Evolutionary conservation across 2,888 invertebrate genomes (phyloP).

Genomic region (Abrostola triplasia): DNA sequence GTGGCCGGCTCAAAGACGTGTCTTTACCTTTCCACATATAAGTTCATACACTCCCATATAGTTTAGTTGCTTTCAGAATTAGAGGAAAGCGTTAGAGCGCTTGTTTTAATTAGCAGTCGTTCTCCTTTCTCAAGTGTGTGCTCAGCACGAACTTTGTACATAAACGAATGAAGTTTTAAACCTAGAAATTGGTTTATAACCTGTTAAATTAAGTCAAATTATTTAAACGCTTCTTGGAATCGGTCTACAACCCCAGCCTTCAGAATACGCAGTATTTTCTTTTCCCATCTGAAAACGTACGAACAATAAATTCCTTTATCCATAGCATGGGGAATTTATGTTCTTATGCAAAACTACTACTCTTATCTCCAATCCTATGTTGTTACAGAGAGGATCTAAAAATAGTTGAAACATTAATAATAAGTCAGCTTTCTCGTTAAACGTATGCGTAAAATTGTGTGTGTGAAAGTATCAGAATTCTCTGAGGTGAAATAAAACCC

Average conservation of each 20-base stretch:
- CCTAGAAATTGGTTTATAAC: background rate
- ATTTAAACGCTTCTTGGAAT: no score
- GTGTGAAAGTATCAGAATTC: constrained; percentile 30
- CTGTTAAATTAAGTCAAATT: no score
- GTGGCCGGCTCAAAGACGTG: constrained; percentile 37
- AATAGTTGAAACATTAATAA: background rate
- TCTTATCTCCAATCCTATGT: background rate
- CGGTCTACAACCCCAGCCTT: background rate
- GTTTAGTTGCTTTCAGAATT: constrained; percentile 46
- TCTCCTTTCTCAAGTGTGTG: constrained; percentile 45
- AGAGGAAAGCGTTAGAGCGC: constrained; percentile 52
- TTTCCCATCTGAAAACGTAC: background rate
- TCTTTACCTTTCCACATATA: constrained; percentile 48
- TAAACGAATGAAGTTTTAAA: constrained; percentile 41
- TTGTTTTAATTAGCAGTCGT: constrained; percentile 56
- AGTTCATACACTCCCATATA: constrained; percentile 40
- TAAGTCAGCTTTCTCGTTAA: constrained; percentile 10
- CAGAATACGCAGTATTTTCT: background rate
- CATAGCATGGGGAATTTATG: background rate
- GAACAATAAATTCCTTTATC: background rate
- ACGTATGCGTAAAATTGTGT: constrained; percentile 18
- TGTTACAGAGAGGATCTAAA: background rate
- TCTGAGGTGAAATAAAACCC: constrained; percentile 43
- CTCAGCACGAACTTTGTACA: constrained; percentile 42
- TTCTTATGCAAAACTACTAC: background rate